A percentile compares a stretch with the other conserved stretches of the same genome.
phyloP scores from a whole-genome alignment of 2,888 invertebrate genomes.

The Falcaria lacertinaria region DNA sequence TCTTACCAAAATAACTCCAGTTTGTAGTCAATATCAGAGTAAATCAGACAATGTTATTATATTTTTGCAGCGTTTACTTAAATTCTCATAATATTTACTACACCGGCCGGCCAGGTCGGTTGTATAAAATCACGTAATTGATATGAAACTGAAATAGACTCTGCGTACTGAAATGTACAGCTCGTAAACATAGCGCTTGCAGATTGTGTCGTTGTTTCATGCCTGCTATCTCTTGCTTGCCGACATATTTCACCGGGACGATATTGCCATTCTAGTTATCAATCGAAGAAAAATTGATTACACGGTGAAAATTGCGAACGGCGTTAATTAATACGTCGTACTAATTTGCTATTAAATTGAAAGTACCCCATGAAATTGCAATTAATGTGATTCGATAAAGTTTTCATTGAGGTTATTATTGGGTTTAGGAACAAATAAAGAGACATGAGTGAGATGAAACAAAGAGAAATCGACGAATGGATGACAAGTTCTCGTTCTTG shows the following conservation, averaged over 20 bases:
- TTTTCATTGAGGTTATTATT: not conserved
- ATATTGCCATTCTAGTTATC: slow-evolving; percentile 7
- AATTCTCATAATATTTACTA: not conserved
- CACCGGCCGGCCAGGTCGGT: not conserved
- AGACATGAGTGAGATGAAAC: no score
- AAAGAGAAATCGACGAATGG: no score
- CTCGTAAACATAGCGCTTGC: not conserved
- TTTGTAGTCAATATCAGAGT: not conserved
- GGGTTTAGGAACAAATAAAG: no score
- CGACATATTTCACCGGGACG: not conserved
- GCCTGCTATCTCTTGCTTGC: not conserved
- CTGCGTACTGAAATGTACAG: not conserved
- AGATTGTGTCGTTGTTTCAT: not conserved
- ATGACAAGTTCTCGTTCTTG: no score
- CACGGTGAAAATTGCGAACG: slow-evolving; percentile 23
- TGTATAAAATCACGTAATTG: slow-evolving; percentile 2
- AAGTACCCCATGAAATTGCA: not conserved
- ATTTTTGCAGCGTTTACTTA: not conserved
- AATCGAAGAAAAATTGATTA: slow-evolving; percentile 20
- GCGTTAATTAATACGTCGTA: slow-evolving; percentile 17
- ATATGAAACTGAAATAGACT: slow-evolving; percentile 2
- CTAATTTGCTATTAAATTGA: not conserved
- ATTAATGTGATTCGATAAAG: not conserved
- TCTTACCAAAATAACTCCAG: no score
- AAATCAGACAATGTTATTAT: not conserved